Evolutionary conservation across 2,888 invertebrate species (phyloP).

Genomic region (Thalpophila matura): DNA sequence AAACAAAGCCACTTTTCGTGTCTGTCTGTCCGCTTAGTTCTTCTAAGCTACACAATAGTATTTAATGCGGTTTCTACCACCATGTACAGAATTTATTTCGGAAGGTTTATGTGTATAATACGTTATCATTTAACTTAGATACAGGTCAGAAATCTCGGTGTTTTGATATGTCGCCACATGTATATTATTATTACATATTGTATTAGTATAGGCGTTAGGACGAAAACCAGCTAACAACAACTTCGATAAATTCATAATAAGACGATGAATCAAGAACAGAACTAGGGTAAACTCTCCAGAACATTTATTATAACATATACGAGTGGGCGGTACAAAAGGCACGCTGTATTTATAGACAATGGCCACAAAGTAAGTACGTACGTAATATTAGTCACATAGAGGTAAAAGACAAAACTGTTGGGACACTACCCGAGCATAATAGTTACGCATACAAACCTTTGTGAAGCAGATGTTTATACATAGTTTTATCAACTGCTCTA

Average conservation of each 20-base stretch:
- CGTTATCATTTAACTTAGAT: too few relatives aligned
- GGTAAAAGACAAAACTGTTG: slow-evolving; percentile 62
- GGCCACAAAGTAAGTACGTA: slow-evolving; percentile 53
- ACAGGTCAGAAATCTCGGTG: too few relatives aligned
- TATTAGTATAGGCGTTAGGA: slow-evolving; percentile 8
- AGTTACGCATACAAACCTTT: slow-evolving; percentile 57
- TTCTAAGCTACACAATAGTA: too few relatives aligned
- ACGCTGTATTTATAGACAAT: slow-evolving; percentile 69
- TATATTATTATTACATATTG: slow-evolving; percentile 3
- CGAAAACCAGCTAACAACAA: slow-evolving; percentile 16
- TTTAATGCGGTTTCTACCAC: too few relatives aligned
- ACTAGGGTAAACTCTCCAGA: slow-evolving; percentile 66
- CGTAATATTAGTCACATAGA: slow-evolving; percentile 59
- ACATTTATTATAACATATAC: slow-evolving; percentile 59
- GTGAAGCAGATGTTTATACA: slow-evolving; percentile 60
- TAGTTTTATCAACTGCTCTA: slow-evolving; percentile 49
- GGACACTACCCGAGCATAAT: slow-evolving; percentile 44
- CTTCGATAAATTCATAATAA: slow-evolving; percentile 45
- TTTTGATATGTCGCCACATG: too few relatives aligned
- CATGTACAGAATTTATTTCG: too few relatives aligned
- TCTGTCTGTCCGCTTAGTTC: too few relatives aligned
- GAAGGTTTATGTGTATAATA: too few relatives aligned
- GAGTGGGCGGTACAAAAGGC: slow-evolving; percentile 71
- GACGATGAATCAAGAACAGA: slow-evolving; percentile 64
- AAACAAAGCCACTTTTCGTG: too few relatives aligned